phyloP scores from a whole-genome alignment of 2,113 vertebrate species.

The Phocoena sinus region DNA sequence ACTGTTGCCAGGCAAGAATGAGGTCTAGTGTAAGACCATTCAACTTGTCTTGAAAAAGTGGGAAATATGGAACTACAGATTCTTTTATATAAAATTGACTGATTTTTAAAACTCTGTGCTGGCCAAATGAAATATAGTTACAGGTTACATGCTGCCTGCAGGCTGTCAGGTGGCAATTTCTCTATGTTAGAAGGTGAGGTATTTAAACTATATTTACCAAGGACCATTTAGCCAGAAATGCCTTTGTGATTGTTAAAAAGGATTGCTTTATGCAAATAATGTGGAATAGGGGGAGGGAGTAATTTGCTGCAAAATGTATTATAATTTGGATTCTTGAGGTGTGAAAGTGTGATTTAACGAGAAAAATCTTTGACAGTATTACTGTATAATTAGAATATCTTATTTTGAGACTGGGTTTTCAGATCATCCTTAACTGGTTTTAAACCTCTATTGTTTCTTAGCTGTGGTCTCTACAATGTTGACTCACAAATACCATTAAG shows the following conservation, averaged over 20 bases:
- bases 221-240: constrained; percentile 67
- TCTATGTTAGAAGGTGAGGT: not conserved
- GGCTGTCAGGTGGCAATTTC: not conserved
- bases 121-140: not conserved
- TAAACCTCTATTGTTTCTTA: constrained; percentile 25
- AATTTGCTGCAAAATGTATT: constrained; percentile 70
- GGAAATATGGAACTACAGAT: not conserved
- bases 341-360: constrained; percentile 76
- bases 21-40: not conserved
- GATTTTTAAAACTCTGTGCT: not conserved
- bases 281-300: constrained; percentile 42
- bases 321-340: constrained; percentile 74
- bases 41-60: not conserved
- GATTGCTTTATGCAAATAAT: constrained; percentile 69
- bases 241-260: constrained; percentile 66
- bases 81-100: not conserved
- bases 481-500: constrained; percentile 24
- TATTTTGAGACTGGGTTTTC: constrained; percentile 63
- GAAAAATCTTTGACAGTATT: constrained; percentile 75
- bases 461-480: constrained; percentile 17
- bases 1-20: not conserved
- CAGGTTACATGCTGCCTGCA: not conserved
- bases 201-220: constrained; percentile 72
- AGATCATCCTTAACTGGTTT: constrained; percentile 14
- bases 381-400: constrained; percentile 75